A percentile compares a stretch with the other conserved stretches of the same genome.
phyloP scores from a whole-genome alignment of 2,113 vertebrate species.

The Serinus canaria region DNA sequence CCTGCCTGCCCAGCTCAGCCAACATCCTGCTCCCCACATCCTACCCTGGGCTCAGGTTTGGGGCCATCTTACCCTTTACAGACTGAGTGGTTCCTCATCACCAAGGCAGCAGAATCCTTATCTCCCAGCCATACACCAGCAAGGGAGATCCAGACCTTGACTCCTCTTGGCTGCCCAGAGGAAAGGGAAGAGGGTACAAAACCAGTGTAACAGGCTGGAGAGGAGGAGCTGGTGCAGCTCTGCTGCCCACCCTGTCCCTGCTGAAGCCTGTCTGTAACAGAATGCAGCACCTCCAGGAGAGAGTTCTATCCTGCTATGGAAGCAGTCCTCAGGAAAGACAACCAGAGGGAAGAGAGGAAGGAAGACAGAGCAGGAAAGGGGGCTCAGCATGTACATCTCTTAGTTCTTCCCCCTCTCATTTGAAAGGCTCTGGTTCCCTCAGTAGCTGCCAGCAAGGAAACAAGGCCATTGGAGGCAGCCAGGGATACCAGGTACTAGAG shows the following conservation, averaged over 20 bases:
- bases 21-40: background rate
- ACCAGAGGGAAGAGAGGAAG: background rate
- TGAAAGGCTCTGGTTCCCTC: background rate
- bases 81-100: background rate
- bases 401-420: background rate
- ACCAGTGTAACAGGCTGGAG: background rate
- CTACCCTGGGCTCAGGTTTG: background rate
- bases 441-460: background rate
- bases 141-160: background rate
- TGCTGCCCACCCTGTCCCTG: too few relatives aligned
- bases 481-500: background rate
- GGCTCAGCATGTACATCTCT: background rate
- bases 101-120: background rate
- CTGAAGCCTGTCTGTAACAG: background rate
- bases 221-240: background rate
- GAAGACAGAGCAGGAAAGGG: background rate
- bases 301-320: background rate
- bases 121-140: fast-evolving
- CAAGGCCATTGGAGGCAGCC: background rate
- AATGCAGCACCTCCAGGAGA: background rate
- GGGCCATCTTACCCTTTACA: background rate
- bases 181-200: background rate
- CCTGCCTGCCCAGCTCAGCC: background rate
- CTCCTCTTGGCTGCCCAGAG: background rate
- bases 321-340: background rate